These are phyloP conservation scores for Pomacea maculata DNA, from an alignment of 1,140 invertebrate species.

Conservation along the genomic window DNA sequence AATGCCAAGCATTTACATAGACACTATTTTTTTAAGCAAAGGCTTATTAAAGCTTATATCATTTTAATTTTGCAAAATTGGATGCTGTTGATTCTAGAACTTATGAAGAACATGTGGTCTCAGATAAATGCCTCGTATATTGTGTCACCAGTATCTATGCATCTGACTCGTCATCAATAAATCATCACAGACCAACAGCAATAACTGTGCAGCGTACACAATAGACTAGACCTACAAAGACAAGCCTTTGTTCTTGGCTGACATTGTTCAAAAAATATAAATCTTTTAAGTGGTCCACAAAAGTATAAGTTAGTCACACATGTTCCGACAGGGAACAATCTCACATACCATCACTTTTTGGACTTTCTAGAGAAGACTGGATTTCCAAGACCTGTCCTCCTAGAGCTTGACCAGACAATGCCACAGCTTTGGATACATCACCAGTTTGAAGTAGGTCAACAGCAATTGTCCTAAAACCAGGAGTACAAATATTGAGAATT, in stretches of 20 bases:
- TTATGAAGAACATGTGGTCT: neutral
- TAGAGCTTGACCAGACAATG: conserved; percentile 7
- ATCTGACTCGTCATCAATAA: conserved; percentile 18
- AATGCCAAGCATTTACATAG: too few species aligned
- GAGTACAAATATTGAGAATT: neutral
- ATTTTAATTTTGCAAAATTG: too few species aligned
- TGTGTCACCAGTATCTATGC: conserved; percentile 9
- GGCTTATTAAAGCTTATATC: too few species aligned
- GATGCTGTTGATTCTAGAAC: too few species aligned
- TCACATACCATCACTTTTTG: too few species aligned
- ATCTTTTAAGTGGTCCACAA: too few species aligned
- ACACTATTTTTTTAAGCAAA: too few species aligned
- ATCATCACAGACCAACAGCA: conserved; percentile 13
- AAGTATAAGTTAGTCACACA: too few species aligned
- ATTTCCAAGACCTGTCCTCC: neutral
- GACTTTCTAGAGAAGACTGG: neutral
- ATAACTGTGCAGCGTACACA: neutral
- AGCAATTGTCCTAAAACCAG: conserved; percentile 3
- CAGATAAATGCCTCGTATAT: conserved; percentile 20
- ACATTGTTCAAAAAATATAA: too few species aligned
- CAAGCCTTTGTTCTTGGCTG: too few species aligned
- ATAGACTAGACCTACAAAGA: too few species aligned
- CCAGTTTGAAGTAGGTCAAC: conserved; percentile 7
- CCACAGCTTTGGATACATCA: conserved; percentile 8
- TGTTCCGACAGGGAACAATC: too few species aligned